A percentile compares a stretch with the other conserved stretches of the same genome.
Evolutionary conservation across 2,113 vertebrate species (phyloP).

Genomic region (Rana temporaria): DNA sequence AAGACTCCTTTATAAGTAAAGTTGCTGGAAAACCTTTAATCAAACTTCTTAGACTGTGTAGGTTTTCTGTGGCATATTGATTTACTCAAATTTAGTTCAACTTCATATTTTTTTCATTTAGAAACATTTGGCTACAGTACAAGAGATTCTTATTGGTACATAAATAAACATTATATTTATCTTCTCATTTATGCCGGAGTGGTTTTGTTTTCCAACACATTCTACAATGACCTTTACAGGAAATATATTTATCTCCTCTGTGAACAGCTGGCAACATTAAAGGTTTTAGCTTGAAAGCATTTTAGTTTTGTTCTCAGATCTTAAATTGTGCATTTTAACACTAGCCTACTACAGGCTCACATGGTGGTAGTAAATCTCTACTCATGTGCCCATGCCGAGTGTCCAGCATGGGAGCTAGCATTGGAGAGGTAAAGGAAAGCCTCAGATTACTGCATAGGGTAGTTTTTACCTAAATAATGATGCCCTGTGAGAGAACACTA

Average conservation of each 20-base stretch:
- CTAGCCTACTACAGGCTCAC: not conserved
- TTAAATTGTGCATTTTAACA: not conserved
- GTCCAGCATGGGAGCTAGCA: not conserved
- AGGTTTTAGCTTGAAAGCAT: conserved; percentile 7
- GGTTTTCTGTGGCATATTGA: not conserved
- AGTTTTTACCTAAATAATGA: no score
- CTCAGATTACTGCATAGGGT: no score
- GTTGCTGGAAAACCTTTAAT: no score
- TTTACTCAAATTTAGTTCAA: conserved; percentile 4
- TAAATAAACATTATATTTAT: conserved; percentile 39
- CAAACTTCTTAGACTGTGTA: no score
- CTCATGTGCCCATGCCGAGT: not conserved
- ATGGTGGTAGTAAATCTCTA: not conserved
- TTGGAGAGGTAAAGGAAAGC: no score
- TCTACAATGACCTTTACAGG: conserved; percentile 30
- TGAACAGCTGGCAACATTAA: conserved; percentile 28
- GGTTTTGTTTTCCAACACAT: conserved; percentile 26
- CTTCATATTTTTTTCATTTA: conserved; percentile 1
- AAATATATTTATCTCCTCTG: conserved; percentile 33
- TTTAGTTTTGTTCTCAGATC: conserved; percentile 13
- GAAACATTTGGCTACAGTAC: conserved; percentile 4
- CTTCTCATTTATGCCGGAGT: conserved; percentile 8
- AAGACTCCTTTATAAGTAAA: no score
- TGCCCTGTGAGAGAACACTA: no score
- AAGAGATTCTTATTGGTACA: conserved; percentile 17